Evolutionary conservation across 2,888 invertebrate species (phyloP).

Genomic region (Mycalesis mineus): DNA sequence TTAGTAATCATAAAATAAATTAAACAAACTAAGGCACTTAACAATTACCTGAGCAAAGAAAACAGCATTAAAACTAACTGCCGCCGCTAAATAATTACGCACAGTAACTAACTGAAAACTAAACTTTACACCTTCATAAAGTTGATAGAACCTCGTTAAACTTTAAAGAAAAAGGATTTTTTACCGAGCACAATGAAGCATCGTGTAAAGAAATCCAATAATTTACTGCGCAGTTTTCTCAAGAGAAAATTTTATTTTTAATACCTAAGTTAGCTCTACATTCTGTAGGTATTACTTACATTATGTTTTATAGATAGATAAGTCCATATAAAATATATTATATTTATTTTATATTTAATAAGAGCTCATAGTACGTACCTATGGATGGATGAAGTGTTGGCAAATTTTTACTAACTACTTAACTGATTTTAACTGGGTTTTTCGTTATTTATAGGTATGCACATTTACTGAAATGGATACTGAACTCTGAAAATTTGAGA

Average conservation of each 20-base stretch:
- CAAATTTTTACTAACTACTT: too few relatives aligned
- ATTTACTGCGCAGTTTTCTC: neutral
- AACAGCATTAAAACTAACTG: constrained; percentile 52
- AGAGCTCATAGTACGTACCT: too few relatives aligned
- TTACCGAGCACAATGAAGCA: constrained; percentile 11
- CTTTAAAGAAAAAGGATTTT: constrained; percentile 19
- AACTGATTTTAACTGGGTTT: too few relatives aligned
- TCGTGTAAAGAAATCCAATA: constrained; percentile 4
- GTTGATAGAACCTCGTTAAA: constrained; percentile 33
- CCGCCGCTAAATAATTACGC: constrained; percentile 48
- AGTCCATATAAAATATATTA: too few relatives aligned
- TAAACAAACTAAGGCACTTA: constrained; percentile 39
- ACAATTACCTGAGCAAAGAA: constrained; percentile 52
- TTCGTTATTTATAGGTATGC: too few relatives aligned
- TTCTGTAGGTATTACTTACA: too few relatives aligned
- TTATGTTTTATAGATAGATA: too few relatives aligned
- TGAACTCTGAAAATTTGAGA: too few relatives aligned
- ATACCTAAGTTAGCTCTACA: too few relatives aligned
- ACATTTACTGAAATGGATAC: too few relatives aligned
- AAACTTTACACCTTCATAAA: constrained; percentile 44
- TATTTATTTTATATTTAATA: too few relatives aligned
- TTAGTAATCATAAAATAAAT: constrained; percentile 13
- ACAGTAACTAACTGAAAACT: constrained; percentile 49
- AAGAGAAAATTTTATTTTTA: neutral
- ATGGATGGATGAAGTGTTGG: too few relatives aligned